These are phyloP conservation scores for Mormyrus lacerda DNA, from an alignment of 2,113 vertebrate genomes.

Conservation along the genomic window DNA sequence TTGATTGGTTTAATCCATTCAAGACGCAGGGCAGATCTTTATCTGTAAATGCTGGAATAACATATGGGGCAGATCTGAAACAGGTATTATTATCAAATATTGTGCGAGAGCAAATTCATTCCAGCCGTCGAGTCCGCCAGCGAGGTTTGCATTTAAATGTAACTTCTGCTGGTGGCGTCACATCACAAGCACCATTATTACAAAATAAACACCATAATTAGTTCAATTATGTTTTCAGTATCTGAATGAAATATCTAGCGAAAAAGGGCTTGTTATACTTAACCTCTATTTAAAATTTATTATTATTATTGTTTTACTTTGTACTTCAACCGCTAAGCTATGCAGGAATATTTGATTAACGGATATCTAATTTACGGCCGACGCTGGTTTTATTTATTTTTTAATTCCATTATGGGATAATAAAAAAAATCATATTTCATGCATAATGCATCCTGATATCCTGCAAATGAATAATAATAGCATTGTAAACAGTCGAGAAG, in stretches of 20 bases:
- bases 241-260: not conserved
- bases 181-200: not conserved
- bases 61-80: conserved; percentile 28
- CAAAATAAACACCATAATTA: not conserved
- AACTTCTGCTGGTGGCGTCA: conserved; percentile 35
- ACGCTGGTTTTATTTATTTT: conserved; percentile 15
- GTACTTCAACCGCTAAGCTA: not conserved
- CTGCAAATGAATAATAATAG: conserved; percentile 4
- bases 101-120: conserved; percentile 46
- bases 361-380: not conserved
- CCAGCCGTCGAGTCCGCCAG: conserved; percentile 47
- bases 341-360: not conserved
- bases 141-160: conserved; percentile 57
- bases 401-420: not conserved
- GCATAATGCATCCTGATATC: not conserved
- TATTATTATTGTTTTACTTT: not conserved
- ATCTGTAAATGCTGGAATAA: not conserved
- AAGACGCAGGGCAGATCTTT: not conserved
- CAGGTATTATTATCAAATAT: conserved; percentile 46
- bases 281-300: not conserved
- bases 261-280: not conserved
- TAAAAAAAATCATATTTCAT: not conserved
- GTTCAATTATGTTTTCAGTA: not conserved
- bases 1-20: not conserved
- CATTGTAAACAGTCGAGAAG: not conserved